Conservation (phyloP, 2,888 invertebrate genomes). For the Leptura quadrifasciata region DNA sequence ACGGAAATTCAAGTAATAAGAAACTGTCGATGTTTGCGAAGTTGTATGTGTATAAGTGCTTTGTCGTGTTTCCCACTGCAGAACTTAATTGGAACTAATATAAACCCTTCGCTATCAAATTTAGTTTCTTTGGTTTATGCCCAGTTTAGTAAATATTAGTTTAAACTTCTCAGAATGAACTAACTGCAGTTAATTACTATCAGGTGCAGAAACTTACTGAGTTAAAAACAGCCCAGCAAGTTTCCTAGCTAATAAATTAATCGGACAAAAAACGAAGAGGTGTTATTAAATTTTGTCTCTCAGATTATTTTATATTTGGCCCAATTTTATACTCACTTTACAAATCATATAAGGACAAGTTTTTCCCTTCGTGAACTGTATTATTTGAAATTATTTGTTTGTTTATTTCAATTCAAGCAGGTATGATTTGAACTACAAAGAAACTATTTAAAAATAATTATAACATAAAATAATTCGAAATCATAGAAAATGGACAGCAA, state of each 20-base stretch:
- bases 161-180: conserved; percentile 28
- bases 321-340: background rate
- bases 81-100: conserved; percentile 40
- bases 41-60: conserved; percentile 46
- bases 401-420: too few species aligned
- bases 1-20: conserved; percentile 38
- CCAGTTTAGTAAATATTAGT: conserved; percentile 41
- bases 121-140: conserved; percentile 38
- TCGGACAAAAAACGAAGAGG: conserved; percentile 18
- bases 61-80: conserved; percentile 43
- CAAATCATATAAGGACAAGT: too few species aligned
- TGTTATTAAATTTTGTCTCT: conserved; percentile 21
- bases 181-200: conserved; percentile 49
- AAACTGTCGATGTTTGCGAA: conserved; percentile 43
- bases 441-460: too few species aligned
- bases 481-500: too few species aligned
- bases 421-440: too few species aligned
- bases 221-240: background rate
- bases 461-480: too few species aligned
- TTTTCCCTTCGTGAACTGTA: too few species aligned
- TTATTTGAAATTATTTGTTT: too few species aligned
- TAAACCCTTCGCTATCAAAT: conserved; percentile 27
- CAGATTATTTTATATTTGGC: background rate
- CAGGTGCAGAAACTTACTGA: conserved; percentile 40
- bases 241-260: conserved; percentile 23